Evolutionary conservation across 2,888 invertebrate genomes (phyloP), one percentile per base, ranked within the genome.

Genomic region (Parnassius glacialis): DNA sequence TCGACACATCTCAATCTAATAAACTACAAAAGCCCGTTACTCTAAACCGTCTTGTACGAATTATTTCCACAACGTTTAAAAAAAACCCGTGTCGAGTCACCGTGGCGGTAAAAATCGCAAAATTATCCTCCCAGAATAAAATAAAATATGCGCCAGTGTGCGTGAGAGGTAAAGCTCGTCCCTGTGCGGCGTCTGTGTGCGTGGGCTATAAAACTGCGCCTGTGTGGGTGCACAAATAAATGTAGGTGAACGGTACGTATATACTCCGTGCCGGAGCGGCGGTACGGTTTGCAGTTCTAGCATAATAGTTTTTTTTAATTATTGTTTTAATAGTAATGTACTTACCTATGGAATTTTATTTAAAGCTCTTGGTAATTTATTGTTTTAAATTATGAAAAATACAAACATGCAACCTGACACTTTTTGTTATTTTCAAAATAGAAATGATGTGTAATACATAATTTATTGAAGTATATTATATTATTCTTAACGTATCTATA

Each of bases 211-310:
- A 87, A 86, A 81, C 68, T 75, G 78, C 60, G 75, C 9, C 63
- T 79, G 90, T 90, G 89, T 89, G 89, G 65, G 89, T 83, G 80
- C 72, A 82, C 83, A 88, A 86, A 89, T 88, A 88, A 88, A 90
- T 90, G 89, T 90, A 88, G 89, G 90, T 88, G 86, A 88, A 80
- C 79, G 76, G 81, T 83, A 81, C 78, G 84, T 90, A 85, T 84
- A 85, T 84, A 85, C 80, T 78, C 79, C 73, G 74, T 76, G 56
- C 61, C 41, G 78, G 74, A 70, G 74, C 69, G 65, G 72, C 61
- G 69, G 76, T 74, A 77, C 72, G 57, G 69, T 68, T 79, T 80
- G 81, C 73, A 66, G 75, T 68, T 65, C 65, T 76, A 76, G 63
- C 69, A 62, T 71, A 64, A 62, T 66, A 60, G 62, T 9, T 53